Percentiles rank a stretch among this genome's conserved stretches.
Evolutionary conservation across 2,797 vertebrate species (phyloP).

Genomic region (Naso thynnoides): DNA sequence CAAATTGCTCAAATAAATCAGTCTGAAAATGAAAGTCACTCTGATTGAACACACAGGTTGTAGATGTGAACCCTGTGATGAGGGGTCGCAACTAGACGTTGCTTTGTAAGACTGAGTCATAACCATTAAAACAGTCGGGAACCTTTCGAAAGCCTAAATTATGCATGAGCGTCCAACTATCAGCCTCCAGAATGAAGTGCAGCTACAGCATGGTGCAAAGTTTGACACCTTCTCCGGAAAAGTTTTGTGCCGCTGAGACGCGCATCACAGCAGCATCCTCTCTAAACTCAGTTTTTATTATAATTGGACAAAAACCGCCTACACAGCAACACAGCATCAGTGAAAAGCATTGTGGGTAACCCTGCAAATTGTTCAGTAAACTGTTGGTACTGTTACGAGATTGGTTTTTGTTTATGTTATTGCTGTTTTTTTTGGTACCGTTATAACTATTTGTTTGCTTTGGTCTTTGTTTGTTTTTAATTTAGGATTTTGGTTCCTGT

Average conservation of each 20-base stretch:
- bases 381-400: too few relatives aligned
- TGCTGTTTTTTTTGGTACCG: too few relatives aligned
- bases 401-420: too few relatives aligned
- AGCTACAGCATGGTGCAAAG: conserved; percentile 16
- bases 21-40: background rate
- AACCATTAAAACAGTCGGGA: background rate
- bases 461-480: too few relatives aligned
- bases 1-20: background rate
- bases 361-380: background rate
- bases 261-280: background rate
- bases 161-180: background rate
- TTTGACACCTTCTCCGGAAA: background rate
- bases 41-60: background rate
- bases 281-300: background rate
- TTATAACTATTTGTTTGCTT: too few relatives aligned
- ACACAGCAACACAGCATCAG: background rate
- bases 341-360: conserved; percentile 6
- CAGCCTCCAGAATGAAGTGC: background rate
- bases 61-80: background rate
- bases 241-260: conserved; percentile 4
- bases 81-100: background rate
- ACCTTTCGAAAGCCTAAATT: background rate
- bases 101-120: background rate
- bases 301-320: conserved; percentile 14
- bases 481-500: too few relatives aligned